Evolutionary conservation across 2,888 invertebrate species (phyloP).

Genomic region (Catotricha subobsoleta): DNA sequence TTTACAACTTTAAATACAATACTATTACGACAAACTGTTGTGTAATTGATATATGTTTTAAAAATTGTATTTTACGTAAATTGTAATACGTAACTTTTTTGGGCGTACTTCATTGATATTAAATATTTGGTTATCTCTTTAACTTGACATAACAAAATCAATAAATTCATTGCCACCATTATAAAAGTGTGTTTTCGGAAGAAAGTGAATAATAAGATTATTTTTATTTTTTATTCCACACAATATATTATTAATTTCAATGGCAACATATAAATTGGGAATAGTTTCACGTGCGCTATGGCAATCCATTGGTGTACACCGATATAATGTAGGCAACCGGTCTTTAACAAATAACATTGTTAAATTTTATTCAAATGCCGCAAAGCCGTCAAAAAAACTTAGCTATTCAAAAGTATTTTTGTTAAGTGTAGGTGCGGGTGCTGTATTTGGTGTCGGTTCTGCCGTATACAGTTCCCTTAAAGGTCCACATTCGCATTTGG

Average conservation of each 20-base stretch:
- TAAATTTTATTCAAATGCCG: not conserved
- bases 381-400: constrained; percentile 1
- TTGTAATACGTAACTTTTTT: too few species aligned
- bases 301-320: not conserved
- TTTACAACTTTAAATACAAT: too few species aligned
- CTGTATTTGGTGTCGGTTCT: constrained; percentile 36
- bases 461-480: constrained; percentile 24
- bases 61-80: too few species aligned
- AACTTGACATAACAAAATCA: too few species aligned
- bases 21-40: too few species aligned
- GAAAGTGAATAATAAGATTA: not conserved
- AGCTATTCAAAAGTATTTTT: constrained; percentile 35
- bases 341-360: not conserved
- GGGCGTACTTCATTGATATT: too few species aligned
- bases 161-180: too few species aligned
- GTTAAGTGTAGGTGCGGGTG: constrained; percentile 40
- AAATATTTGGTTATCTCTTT: too few species aligned
- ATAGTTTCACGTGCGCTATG: not conserved
- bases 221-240: not conserved
- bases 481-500: not conserved
- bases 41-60: too few species aligned
- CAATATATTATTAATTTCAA: not conserved
- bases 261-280: not conserved
- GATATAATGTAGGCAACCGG: not conserved
- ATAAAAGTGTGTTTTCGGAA: too few species aligned